Evolutionary conservation across 2,888 invertebrate species (phyloP), one percentile per base, ranked within the genome.

Genomic region (Microplitis deprimator): DNA sequence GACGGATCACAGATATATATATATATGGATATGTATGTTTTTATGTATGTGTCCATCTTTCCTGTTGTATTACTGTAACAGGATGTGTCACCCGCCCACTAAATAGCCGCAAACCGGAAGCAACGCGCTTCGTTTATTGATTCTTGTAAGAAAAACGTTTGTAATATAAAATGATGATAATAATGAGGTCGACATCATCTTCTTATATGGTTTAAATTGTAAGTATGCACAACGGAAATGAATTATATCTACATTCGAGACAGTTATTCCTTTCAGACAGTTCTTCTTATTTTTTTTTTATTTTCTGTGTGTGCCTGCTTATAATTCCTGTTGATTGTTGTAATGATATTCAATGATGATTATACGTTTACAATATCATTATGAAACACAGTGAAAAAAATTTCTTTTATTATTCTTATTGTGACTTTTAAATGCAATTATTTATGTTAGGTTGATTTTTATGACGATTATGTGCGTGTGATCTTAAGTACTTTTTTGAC

Each of bases 1-100:
- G 83, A 82, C 83, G 84, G 82, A 85, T 84, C 85, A 81, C 84
- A 84, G 81, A 80, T 81, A 82, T 83, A 73, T 61, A 10, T 50
- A 50, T 50, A 50, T 13, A 50, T 50, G 1, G 4, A 50, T 4
- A 13, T 13, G 13, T 50, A 50, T 50, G 13, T 50, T 50, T 50
- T 5, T 10, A 50, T 50, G 8, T 50, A 50, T 50, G 13, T 13
- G 8, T 50, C 50, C 50, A 50, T 50, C 50, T 50, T 50, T 50
- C 50, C 50, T 50, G 50, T 50, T 13, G 17, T 50, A 41, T 17
- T 38, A 70, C 17, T 59, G 5, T 38, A 38, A 29, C 61, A 61
- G 61, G 39, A 71, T 71, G 61, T 61, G 29, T 20, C 61, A 29
- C 38, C 13, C 61, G 29, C 60, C 29, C 38, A 38, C 39, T 59